Percentiles rank a stretch among this genome's conserved stretches.
Conservation (phyloP, 2,888 invertebrate species). For the Philereme vetulata region DNA sequence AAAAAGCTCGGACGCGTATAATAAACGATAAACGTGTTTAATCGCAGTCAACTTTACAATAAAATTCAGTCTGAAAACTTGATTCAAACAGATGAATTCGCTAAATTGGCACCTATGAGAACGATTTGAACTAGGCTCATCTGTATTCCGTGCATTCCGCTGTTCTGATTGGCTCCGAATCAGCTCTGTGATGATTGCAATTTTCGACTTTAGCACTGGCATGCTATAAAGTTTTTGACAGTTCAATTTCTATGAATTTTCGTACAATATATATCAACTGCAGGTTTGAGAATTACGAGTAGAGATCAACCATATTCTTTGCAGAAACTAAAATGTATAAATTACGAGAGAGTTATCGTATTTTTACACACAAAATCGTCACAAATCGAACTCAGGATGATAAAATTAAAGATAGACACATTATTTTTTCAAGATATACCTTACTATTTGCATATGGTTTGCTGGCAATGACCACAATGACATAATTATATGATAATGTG, state of each 20-base stretch:
- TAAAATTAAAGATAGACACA: too few relatives aligned
- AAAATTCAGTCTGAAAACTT: slow-evolving; percentile 45
- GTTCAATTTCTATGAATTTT: background rate
- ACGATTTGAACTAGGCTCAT: slow-evolving; percentile 49
- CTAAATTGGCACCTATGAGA: slow-evolving; percentile 51
- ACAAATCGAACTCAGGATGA: too few relatives aligned
- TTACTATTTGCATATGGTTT: too few relatives aligned
- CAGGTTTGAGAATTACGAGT: too few relatives aligned
- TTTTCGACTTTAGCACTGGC: slow-evolving; percentile 41
- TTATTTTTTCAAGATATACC: too few relatives aligned
- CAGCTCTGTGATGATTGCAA: slow-evolving; percentile 55
- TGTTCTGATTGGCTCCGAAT: slow-evolving; percentile 57
- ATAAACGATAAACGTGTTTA: slow-evolving; percentile 7
- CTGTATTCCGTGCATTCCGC: slow-evolving; percentile 59
- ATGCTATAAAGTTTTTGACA: background rate
- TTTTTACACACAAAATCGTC: too few relatives aligned
- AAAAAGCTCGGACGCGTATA: background rate
- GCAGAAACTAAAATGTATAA: too few relatives aligned
- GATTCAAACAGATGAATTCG: slow-evolving; percentile 52
- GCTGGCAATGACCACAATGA: too few relatives aligned
- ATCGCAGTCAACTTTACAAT: slow-evolving; percentile 34
- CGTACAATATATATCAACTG: too few relatives aligned
- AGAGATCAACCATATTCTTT: too few relatives aligned
- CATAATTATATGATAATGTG: too few relatives aligned
- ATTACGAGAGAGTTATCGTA: too few relatives aligned